These are phyloP conservation scores for Phylloscopus trochilus DNA, from an alignment of 2,113 vertebrate genomes.

Conservation along the genomic window DNA sequence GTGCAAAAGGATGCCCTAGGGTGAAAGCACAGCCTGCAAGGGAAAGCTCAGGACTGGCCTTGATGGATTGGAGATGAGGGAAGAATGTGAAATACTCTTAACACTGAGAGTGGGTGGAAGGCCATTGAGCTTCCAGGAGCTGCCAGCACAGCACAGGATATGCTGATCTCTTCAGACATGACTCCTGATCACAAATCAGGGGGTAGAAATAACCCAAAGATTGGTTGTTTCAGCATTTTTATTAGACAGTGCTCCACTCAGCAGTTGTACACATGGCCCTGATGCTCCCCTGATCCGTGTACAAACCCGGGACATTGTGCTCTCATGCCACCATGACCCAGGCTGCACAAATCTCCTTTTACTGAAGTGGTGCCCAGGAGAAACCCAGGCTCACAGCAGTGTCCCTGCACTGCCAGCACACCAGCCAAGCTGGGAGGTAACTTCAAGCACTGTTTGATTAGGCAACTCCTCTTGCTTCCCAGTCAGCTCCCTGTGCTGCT, in stretches of 20 bases:
- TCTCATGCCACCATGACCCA: neutral
- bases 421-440: neutral
- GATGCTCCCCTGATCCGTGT: neutral
- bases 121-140: neutral
- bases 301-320: neutral
- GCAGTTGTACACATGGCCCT: neutral
- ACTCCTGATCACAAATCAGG: neutral
- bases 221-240: neutral
- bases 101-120: neutral
- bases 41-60: neutral
- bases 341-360: neutral
- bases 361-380: neutral
- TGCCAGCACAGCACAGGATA: rapidly evolving
- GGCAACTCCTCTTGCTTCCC: neutral
- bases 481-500: neutral
- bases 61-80: neutral
- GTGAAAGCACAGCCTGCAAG: neutral
- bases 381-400: neutral
- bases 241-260: neutral
- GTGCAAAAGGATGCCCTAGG: neutral
- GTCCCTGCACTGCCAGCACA: neutral
- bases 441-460: neutral
- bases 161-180: neutral
- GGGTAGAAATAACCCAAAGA: neutral
- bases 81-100: neutral